Conservation (phyloP, 2,797 vertebrate species). For the Cryptoblepharus egeriae region DNA sequence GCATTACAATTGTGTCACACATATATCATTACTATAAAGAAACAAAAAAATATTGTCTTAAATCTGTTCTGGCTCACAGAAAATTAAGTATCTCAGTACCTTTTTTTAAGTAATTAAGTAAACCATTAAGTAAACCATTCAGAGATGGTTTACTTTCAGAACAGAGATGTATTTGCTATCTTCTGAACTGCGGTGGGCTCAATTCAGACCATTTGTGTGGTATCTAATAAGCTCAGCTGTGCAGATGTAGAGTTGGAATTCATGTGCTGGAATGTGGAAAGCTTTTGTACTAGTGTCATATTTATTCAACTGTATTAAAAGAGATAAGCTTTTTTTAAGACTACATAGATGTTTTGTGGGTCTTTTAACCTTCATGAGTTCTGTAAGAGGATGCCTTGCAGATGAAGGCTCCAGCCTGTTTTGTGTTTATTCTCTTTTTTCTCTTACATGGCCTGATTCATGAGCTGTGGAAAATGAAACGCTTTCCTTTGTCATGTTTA, state of each 20-base stretch:
- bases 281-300: neutral
- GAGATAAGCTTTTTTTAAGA: neutral
- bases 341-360: neutral
- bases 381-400: neutral
- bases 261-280: neutral
- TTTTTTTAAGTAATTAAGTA: no score
- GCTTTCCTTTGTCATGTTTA: neutral
- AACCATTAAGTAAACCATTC: no score
- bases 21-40: neutral
- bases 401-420: neutral
- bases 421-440: neutral
- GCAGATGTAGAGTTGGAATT: neutral
- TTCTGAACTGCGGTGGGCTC: neutral
- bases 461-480: neutral
- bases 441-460: neutral
- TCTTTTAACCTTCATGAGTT: no score
- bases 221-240: neutral
- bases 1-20: slow-evolving; percentile 11
- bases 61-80: neutral
- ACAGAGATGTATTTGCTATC: neutral
- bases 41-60: neutral
- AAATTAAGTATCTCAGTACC: neutral
- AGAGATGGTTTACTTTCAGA: neutral
- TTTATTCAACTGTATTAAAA: neutral
- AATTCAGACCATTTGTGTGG: neutral